Conservation (phyloP, 1,140 invertebrate species). For the Nylanderia fulva region DNA sequence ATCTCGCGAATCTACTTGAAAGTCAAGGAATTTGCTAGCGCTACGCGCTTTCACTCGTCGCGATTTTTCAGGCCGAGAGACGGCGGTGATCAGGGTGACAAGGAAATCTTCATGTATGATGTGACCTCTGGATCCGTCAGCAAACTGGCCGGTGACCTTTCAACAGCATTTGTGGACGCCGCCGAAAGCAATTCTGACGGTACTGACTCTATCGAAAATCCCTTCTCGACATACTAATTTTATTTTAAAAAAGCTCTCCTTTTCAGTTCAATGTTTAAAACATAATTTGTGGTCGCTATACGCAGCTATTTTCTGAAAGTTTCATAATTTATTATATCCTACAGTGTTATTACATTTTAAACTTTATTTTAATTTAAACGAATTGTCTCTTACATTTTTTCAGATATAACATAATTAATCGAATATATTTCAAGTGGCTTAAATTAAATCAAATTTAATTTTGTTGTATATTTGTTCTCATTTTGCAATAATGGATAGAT, state of each 20-base stretch:
- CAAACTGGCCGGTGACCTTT: constrained; percentile 91
- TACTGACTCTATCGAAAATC: constrained; percentile 72
- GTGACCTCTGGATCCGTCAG: constrained; percentile 89
- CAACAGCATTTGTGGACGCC: constrained; percentile 92
- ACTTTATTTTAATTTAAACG: too few relatives aligned
- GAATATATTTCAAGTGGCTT: neutral
- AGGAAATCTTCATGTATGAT: constrained; percentile 95
- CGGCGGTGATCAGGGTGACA: constrained; percentile 85
- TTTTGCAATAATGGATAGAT: neutral
- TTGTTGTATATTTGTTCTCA: neutral
- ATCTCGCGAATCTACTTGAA: constrained; percentile 14
- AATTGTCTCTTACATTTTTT: neutral
- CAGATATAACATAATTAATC: neutral
- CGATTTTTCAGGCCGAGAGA: constrained; percentile 85
- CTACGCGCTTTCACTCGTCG: constrained; percentile 41
- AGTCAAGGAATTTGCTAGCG: constrained; percentile 35
- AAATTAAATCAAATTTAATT: neutral
- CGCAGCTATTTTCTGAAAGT: neutral
- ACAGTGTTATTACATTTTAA: too few relatives aligned
- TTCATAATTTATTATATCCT: neutral
- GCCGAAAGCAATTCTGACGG: constrained; percentile 92
- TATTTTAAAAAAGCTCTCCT: neutral
- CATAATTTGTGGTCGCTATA: neutral
- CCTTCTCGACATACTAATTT: constrained; percentile 45
- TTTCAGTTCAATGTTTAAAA: neutral